Percentiles rank a stretch among this genome's conserved stretches.
phyloP scores from a whole-genome alignment of 2,113 vertebrate species.

The Bungarus multicinctus region DNA sequence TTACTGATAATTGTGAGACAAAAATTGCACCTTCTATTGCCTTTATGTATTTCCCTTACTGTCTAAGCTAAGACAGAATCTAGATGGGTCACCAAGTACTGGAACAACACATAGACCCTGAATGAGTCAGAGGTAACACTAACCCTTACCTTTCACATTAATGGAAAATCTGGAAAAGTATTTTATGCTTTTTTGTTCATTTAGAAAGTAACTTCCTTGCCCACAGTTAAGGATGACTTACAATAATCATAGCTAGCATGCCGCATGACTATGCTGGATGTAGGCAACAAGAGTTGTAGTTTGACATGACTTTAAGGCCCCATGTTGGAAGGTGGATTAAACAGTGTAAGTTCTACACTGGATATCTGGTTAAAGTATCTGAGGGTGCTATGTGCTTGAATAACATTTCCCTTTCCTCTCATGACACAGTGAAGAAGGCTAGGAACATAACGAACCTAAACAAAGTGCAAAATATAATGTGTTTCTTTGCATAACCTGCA shows the following conservation, averaged over 20 bases:
- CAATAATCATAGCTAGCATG: neutral
- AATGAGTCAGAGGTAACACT: neutral
- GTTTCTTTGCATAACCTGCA: neutral
- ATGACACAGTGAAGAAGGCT: neutral
- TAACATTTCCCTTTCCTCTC: neutral
- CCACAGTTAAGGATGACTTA: neutral
- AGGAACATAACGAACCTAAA: neutral
- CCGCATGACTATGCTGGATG: neutral
- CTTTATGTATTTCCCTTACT: neutral
- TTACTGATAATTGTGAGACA: neutral
- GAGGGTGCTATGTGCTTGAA: neutral
- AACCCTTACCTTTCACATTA: neutral
- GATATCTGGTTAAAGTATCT: neutral
- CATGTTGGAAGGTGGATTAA: neutral
- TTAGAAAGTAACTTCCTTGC: neutral
- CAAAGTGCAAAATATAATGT: neutral
- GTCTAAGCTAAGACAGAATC: neutral
- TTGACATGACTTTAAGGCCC: neutral
- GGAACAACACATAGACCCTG: neutral
- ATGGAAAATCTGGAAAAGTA: neutral
- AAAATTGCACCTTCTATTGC: neutral
- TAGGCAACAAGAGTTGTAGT: neutral
- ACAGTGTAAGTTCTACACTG: neutral
- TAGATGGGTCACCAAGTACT: neutral
- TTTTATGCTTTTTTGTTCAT: neutral